Evolutionary conservation across 2,888 invertebrate genomes (phyloP), one percentile per base, ranked within the genome.

Genomic region (Spialia ferax): DNA sequence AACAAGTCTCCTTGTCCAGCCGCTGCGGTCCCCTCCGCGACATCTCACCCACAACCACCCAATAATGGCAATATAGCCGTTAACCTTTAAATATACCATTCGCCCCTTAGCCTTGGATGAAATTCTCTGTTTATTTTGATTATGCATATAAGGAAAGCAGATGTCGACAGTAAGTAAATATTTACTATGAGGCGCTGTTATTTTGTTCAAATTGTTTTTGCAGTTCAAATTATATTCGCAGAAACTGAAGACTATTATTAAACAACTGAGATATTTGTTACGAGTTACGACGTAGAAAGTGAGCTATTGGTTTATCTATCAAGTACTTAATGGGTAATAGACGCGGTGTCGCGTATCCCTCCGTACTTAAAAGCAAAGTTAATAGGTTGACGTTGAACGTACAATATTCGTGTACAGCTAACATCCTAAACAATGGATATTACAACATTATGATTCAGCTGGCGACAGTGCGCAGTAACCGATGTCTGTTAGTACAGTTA

Each of bases 41-140:
- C 73, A 81, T 79, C 79, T 79, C 80, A 79, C 79, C 81, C 83
- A 76, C 80, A 85, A 82, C 77, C 77, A 82, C 81, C 80, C 77
- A 83, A 81, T 85, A 81, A 86, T 82, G 77, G 81, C 78, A 79
- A 75, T 77, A 79, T 85, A 83, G 84, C 85, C 84, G 85, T 87
- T 84, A 88, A 87, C 83, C 85, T 88, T 85, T 81, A 79, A 80
- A 78, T 81, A 77, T 80, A 79, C 77, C 78, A 75, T 69, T 74
- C 70, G 70, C 71, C 73, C 71, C 70, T 74, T 68, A 65, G 67
- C 72, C 71, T 72, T 70, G 71, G 67, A 68, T 69, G 11, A 70
- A 69, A 71, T 35, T 64, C 63, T 26, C 32, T 69, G 59, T 68
- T 63, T 68, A 64, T 69, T 57, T 42, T 42, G 54, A 73, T 73